Evolutionary conservation across 2,888 invertebrate species (phyloP).

Genomic region (Caenorhabditis sp.): DNA sequence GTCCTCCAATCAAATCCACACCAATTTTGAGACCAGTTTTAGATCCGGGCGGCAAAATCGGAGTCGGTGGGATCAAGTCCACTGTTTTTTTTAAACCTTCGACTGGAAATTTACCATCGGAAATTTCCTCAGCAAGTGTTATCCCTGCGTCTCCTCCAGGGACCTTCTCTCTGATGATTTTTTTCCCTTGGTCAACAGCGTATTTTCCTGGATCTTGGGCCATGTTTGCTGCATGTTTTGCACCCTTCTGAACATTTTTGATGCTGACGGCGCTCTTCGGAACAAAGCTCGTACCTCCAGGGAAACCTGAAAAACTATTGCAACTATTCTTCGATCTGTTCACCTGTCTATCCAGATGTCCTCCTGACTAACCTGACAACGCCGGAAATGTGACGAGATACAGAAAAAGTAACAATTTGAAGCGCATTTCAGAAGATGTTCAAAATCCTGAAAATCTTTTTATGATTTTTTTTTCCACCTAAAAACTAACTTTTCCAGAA

Average conservation of each 20-base stretch:
- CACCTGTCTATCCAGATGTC: neutral
- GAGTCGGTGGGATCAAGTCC: neutral
- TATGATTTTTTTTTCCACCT: neutral
- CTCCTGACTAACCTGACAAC: neutral
- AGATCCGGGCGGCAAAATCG: neutral
- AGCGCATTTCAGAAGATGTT: conserved; percentile 21
- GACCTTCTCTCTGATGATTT: neutral
- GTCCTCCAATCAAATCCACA: neutral
- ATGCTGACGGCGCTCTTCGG: too few relatives aligned
- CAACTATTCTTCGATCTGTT: too few relatives aligned
- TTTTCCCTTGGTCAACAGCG: neutral
- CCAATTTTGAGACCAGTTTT: conserved; percentile 4
- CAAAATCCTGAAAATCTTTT: conserved; percentile 3
- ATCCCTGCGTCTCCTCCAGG: neutral
- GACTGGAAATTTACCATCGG: neutral
- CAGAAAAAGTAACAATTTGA: neutral
- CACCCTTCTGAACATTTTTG: too few relatives aligned
- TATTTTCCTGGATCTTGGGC: too few relatives aligned
- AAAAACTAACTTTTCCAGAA: conserved; percentile 15
- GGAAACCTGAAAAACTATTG: too few relatives aligned
- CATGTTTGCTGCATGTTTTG: too few relatives aligned
- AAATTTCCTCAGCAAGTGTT: neutral
- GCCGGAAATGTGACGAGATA: neutral
- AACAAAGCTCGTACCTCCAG: too few relatives aligned
- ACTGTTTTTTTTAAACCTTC: neutral